Conservation (phyloP, 2,888 invertebrate genomes). For the Catocala sponsa region DNA sequence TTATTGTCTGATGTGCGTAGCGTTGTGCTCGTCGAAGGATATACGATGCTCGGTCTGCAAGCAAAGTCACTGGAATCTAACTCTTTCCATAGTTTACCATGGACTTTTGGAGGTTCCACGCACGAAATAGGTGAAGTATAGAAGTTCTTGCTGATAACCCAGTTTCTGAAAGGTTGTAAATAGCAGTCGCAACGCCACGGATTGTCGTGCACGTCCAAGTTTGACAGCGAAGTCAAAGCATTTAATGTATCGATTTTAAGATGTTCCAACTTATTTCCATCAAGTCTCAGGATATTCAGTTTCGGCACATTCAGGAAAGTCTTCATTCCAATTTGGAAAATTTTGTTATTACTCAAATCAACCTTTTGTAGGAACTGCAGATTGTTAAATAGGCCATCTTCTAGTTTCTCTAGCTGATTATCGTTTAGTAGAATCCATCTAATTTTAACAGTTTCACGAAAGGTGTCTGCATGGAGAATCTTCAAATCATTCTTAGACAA, state of each 20-base stretch:
- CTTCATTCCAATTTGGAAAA: constrained; percentile 90
- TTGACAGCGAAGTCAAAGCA: constrained; percentile 90
- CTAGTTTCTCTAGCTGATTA: constrained; percentile 92
- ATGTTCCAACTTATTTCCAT: constrained; percentile 92
- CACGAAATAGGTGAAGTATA: constrained; percentile 93
- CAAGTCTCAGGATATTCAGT: constrained; percentile 90
- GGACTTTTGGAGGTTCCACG: constrained; percentile 90
- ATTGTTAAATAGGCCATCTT: constrained; percentile 92
- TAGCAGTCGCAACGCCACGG: constrained; percentile 97
- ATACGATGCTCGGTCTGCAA: constrained; percentile 92
- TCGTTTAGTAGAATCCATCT: constrained; percentile 92
- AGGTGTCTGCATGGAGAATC: constrained; percentile 90
- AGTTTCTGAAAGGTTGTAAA: constrained; percentile 93
- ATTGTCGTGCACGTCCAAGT: constrained; percentile 93
- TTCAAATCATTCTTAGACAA: constrained; percentile 92
- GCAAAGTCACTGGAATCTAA: constrained; percentile 92
- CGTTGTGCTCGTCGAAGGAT: constrained; percentile 88
- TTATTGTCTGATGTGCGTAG: constrained; percentile 90
- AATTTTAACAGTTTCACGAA: constrained; percentile 91
- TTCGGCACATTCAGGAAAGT: constrained; percentile 91
- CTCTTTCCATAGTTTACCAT: constrained; percentile 92
- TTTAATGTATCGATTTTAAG: constrained; percentile 90
- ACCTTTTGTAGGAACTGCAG: constrained; percentile 92
- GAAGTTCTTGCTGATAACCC: constrained; percentile 91
- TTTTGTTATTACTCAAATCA: constrained; percentile 92